Conservation (phyloP, 1,140 invertebrate species). For the Eriocheir sinensis region DNA sequence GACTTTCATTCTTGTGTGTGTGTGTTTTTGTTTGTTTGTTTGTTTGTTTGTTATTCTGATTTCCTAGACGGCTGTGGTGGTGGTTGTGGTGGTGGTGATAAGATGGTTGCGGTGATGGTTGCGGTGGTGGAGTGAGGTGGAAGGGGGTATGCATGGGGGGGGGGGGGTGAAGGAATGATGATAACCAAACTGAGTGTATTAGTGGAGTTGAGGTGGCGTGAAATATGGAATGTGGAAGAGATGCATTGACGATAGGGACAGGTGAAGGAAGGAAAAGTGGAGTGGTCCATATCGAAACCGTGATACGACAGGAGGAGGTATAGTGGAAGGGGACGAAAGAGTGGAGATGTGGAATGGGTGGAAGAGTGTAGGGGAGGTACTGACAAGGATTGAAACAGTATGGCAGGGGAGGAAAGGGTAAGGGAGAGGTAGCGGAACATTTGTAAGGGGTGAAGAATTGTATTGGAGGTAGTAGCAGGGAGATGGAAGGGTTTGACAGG, state of each 20-base stretch:
- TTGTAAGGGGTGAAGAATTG: background rate
- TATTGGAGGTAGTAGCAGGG: background rate
- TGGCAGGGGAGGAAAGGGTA: background rate
- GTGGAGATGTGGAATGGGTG: background rate
- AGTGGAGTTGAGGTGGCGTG: background rate
- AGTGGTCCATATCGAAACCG: background rate
- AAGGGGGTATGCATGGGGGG: background rate
- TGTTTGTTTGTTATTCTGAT: background rate
- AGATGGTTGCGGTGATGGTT: background rate
- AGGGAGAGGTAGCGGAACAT: background rate
- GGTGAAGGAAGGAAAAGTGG: background rate
- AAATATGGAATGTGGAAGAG: background rate
- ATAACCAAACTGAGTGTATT: background rate
- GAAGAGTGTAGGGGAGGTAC: background rate
- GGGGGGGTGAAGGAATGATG: background rate
- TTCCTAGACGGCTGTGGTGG: background rate
- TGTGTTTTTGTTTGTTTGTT: no score
- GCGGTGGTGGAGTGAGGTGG: background rate
- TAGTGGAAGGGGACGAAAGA: conserved; percentile 1
- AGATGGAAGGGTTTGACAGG: background rate
- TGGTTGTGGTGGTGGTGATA: background rate
- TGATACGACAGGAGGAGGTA: background rate
- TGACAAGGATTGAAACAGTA: background rate
- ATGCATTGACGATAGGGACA: background rate
- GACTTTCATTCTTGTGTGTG: background rate